Base-by-base conservation (phyloP, 2,113 vertebrate genomes). In the Sylvilagus bachmani region DNA sequence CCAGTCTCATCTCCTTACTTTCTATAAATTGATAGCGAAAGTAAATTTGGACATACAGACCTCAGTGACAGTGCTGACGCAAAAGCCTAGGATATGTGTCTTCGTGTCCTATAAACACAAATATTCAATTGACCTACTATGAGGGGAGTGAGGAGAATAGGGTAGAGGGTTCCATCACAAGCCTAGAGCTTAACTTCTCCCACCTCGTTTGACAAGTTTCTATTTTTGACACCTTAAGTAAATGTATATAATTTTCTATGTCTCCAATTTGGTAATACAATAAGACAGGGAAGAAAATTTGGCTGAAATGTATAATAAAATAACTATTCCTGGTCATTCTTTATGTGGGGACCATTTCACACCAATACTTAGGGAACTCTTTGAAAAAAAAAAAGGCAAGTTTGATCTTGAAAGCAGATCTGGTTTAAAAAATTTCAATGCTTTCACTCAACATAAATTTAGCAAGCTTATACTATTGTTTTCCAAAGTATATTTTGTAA, bases 1-100 rank as follows among this genome's bases (percentile, higher is more conserved):
- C 53, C 83, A 44, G 79, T 74, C 22, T 89, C 25, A 78, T 71
- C 64, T 94, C 75, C 73, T 75, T 75, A 66, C 58, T 69, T 90
- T 91, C 61, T 14, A 16, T n/a, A 73, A 82, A 33, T 69, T 81
- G 24, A 12, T 53, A 75, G 29, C 58, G 77, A 29, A 69, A 85
- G 14, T 51, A 91, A 93, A 79, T 75, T 94, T 75, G 19, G 31
- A 53, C 53, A 70, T 64, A 58, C 27, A 78, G 83, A 87, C 9
- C 44, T 91, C 51, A 80, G 9, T 27, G 27, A 31, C 70, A 51
- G 67, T 27, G 88, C 0, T 73, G 11, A 29, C 17, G 75, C n/a
- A 86, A n/a, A 85, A 92, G 70, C 38, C 78, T 6, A 73, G 21
- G 33, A 11, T 27, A 3, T 22, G 22, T 38, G 51, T 75, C 29